These are phyloP conservation scores for Panurus biarmicus DNA, from an alignment of 2,113 vertebrate genomes.

Conservation along the genomic window DNA sequence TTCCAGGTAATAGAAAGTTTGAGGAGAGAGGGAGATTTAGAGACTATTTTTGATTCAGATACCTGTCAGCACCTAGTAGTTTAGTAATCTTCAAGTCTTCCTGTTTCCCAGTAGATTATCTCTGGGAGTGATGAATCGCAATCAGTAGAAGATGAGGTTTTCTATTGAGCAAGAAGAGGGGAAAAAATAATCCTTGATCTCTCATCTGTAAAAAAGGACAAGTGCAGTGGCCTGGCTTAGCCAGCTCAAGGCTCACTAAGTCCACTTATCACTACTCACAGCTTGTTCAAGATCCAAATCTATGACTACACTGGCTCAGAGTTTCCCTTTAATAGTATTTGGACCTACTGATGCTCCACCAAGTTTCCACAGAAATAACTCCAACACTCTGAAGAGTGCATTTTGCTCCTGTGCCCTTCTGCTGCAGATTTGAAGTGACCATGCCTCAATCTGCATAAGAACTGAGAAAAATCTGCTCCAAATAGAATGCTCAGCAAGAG, in stretches of 20 bases:
- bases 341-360: neutral
- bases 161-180: neutral
- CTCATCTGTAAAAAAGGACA: neutral
- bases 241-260: neutral
- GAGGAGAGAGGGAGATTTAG: neutral
- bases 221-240: neutral
- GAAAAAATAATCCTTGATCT: neutral
- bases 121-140: neutral
- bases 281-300: neutral
- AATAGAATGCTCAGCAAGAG: neutral
- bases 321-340: neutral
- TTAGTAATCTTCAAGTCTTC: neutral
- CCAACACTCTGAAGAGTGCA: neutral
- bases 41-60: neutral
- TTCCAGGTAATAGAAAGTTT: neutral
- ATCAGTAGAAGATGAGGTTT: neutral
- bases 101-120: neutral
- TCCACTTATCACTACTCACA: neutral
- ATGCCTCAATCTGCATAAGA: neutral
- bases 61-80: neutral
- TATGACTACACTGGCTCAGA: fast-evolving
- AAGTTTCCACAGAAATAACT: neutral
- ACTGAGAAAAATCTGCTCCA: neutral
- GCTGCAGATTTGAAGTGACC: neutral
- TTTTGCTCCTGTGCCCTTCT: neutral